These are phyloP conservation scores for Mohoua ochrocephala DNA, from an alignment of 2,113 vertebrate genomes.

Conservation along the genomic window DNA sequence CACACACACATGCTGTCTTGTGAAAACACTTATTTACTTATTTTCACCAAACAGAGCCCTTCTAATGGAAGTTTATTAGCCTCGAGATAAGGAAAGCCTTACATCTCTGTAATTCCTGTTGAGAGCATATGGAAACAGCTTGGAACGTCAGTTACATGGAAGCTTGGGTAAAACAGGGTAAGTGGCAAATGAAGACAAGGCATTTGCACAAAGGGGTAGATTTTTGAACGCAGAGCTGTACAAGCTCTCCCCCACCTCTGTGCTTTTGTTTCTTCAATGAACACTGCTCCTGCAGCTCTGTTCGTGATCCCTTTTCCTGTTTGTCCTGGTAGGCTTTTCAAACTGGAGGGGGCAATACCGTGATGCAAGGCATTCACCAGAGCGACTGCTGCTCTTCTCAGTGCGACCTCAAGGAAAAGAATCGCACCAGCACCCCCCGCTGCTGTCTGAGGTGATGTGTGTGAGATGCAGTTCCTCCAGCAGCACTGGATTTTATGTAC, in stretches of 20 bases:
- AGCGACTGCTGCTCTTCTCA: not conserved
- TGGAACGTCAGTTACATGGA: fast-evolving
- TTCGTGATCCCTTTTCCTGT: not conserved
- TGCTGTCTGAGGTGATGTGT: not conserved
- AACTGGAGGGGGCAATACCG: not conserved
- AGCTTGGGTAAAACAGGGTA: not conserved
- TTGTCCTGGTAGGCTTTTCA: not conserved
- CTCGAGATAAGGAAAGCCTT: not conserved
- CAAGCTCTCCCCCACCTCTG: not conserved
- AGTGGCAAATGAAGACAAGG: not conserved
- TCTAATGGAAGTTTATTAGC: not conserved
- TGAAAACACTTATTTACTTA: not conserved
- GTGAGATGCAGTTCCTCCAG: not conserved
- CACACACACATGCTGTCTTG: not conserved
- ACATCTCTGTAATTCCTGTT: not conserved
- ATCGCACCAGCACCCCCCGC: not conserved
- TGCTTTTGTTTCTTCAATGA: not conserved
- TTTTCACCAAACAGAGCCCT: not conserved
- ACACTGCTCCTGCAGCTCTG: not conserved
- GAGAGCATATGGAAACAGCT: not conserved
- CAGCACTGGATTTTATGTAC: not conserved
- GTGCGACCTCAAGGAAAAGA: not conserved
- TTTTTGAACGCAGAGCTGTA: not conserved
- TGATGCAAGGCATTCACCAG: not conserved
- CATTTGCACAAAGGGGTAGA: not conserved